These are phyloP conservation scores for Mya arenaria DNA, from an alignment of 1,140 invertebrate genomes.

Conservation along the genomic window DNA sequence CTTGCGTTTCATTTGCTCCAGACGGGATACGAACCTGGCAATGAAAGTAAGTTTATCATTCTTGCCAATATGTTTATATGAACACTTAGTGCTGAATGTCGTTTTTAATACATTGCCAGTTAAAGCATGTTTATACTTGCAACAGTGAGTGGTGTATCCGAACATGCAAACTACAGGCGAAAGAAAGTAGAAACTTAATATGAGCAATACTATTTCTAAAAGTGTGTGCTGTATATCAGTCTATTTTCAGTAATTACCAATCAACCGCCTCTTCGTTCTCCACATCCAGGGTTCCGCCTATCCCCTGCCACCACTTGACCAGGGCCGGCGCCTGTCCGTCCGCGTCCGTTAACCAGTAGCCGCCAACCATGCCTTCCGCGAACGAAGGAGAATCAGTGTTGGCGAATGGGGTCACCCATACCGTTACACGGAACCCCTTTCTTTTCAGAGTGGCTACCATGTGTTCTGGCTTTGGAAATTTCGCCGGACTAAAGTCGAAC, in stretches of 20 bases:
- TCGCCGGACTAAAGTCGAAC: conserved; percentile 86
- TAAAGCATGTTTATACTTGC: too few species aligned
- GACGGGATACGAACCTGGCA: conserved; percentile 83
- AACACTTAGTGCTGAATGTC: too few species aligned
- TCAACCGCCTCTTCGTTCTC: conserved; percentile 83
- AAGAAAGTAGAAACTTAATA: too few species aligned
- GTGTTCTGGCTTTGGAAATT: conserved; percentile 88
- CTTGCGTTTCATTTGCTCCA: conserved; percentile 84
- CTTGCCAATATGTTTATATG: too few species aligned
- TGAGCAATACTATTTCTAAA: too few species aligned
- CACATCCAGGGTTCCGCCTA: conserved; percentile 82
- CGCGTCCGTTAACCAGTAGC: conserved; percentile 61
- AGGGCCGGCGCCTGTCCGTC: conserved; percentile 59
- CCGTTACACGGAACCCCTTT: conserved; percentile 87
- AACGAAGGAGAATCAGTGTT: conserved; percentile 63
- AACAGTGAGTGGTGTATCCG: too few species aligned
- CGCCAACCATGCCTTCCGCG: conserved; percentile 43
- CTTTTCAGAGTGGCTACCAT: conserved; percentile 84
- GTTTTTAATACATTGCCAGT: too few species aligned
- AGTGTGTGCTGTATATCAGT: too few species aligned
- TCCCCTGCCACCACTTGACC: conserved; percentile 66
- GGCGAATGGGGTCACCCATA: conserved; percentile 94
- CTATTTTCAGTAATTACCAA: conserved; percentile 88
- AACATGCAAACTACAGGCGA: too few species aligned
- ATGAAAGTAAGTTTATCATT: too few species aligned